Percentiles rank a stretch among this genome's conserved stretches.
These are phyloP conservation scores for Battus philenor DNA, from an alignment of 1,140 invertebrate genomes.

Conservation along the genomic window DNA sequence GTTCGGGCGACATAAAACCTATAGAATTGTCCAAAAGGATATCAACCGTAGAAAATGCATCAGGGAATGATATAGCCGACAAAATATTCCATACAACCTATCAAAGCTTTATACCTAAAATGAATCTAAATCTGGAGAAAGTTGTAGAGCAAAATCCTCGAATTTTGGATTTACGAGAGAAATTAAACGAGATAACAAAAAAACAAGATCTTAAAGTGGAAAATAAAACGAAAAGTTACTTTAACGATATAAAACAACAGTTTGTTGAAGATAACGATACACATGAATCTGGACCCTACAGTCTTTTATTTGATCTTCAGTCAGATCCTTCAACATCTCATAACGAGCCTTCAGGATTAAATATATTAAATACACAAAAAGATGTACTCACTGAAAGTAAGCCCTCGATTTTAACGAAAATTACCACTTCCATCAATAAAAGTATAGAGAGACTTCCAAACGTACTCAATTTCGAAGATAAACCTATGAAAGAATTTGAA, in stretches of 20 bases:
- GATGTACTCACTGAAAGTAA: slow-evolving; percentile 25
- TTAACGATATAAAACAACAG: slow-evolving; percentile 65
- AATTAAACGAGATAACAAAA: slow-evolving; percentile 64
- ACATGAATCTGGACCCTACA: slow-evolving; percentile 75
- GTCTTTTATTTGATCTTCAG: slow-evolving; percentile 74
- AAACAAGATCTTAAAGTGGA: slow-evolving; percentile 61
- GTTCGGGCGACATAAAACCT: slow-evolving; percentile 30
- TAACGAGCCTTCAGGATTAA: too few relatives aligned
- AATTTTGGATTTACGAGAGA: slow-evolving; percentile 64
- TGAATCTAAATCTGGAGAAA: slow-evolving; percentile 59
- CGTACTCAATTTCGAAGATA: slow-evolving; percentile 64
- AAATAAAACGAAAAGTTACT: slow-evolving; percentile 55
- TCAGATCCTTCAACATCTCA: slow-evolving; percentile 48
- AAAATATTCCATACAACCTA: slow-evolving; percentile 53
- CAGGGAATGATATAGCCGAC: slow-evolving; percentile 46
- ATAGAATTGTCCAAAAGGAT: slow-evolving; percentile 24
- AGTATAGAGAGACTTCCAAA: slow-evolving; percentile 55
- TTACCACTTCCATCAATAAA: slow-evolving; percentile 34
- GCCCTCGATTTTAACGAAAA: slow-evolving; percentile 30
- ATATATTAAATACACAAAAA: too few relatives aligned
- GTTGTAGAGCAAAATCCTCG: slow-evolving; percentile 59
- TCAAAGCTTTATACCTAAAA: slow-evolving; percentile 62
- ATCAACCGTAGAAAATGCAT: slow-evolving; percentile 27
- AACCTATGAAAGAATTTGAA: slow-evolving; percentile 68
- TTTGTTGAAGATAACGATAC: slow-evolving; percentile 61